phyloP scores from a whole-genome alignment of 2,113 vertebrate species.

The Callipepla squamata region DNA sequence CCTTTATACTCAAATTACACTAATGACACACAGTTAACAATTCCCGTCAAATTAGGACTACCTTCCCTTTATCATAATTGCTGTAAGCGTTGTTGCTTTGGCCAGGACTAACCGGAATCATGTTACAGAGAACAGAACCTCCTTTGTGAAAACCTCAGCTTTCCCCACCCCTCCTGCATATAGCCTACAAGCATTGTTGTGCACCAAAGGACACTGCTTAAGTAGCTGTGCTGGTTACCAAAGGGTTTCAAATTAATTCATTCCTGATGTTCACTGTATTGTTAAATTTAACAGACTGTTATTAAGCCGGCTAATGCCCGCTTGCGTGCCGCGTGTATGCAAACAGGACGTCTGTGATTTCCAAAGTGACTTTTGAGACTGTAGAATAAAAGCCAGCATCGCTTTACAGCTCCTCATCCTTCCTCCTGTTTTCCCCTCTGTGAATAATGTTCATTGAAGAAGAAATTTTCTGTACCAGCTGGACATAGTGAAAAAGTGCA shows the following conservation, averaged over 20 bases:
- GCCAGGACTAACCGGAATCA: conserved; percentile 49
- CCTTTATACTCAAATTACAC: background rate
- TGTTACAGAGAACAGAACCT: conserved; percentile 66
- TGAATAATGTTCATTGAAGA: background rate
- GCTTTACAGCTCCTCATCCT: background rate
- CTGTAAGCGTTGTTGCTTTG: conserved; percentile 44
- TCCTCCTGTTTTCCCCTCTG: background rate
- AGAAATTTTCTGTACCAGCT: background rate
- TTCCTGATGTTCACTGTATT: conserved; percentile 58
- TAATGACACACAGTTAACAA: background rate
- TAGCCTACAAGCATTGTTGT: background rate
- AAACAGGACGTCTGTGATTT: background rate
- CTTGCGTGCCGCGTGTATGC: background rate
- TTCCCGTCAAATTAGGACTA: conserved; percentile 21
- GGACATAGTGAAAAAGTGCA: background rate
- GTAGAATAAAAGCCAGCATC: background rate
- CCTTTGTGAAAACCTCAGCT: conserved; percentile 41
- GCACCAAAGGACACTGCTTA: background rate
- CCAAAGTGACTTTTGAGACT: background rate
- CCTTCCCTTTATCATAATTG: conserved; percentile 28
- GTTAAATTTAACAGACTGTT: conserved; percentile 52
- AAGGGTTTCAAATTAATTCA: conserved; percentile 45
- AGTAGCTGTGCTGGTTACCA: conserved; percentile 45
- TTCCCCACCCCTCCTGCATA: conserved; percentile 40
- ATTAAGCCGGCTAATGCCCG: conserved; percentile 27